Conservation (phyloP, 2,113 vertebrate genomes). For the Melanerpes aurifrons region DNA sequence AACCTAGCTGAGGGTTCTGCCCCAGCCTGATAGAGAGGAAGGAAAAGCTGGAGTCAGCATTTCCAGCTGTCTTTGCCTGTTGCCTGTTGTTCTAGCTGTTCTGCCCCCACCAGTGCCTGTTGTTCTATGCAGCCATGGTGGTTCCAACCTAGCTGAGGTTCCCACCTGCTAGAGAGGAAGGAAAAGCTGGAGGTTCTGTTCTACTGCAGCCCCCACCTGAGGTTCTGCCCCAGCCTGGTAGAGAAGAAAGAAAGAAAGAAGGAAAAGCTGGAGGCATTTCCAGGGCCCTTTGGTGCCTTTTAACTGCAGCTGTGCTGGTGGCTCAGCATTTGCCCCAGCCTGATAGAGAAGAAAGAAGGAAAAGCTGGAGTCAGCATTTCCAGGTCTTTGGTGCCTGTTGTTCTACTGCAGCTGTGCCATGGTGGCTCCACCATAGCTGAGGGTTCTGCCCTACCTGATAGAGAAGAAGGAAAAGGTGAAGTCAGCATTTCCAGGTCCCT, state of each 20-base stretch:
- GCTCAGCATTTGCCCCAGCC: neutral
- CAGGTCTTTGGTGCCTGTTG: neutral
- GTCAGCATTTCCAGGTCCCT: neutral
- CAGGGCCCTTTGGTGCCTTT: neutral
- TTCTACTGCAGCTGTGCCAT: neutral
- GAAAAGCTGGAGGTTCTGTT: too few species aligned
- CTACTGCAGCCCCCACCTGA: too few species aligned
- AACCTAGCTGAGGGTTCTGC: neutral
- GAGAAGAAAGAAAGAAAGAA: too few species aligned
- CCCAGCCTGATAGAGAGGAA: too few species aligned
- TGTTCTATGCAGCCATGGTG: too few species aligned
- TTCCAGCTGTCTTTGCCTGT: neutral
- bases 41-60: neutral
- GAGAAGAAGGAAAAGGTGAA: neutral
- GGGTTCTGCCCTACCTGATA: neutral
- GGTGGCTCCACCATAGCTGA: neutral
- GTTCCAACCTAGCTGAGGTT: too few species aligned
- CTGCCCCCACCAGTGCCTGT: too few species aligned
- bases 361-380: neutral
- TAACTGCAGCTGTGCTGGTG: neutral
- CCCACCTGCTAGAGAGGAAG: too few species aligned
- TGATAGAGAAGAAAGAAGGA: too few species aligned
- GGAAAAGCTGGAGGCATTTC: neutral
- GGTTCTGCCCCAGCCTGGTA: too few species aligned
- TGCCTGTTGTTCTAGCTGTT: too few species aligned